These are phyloP conservation scores for Laterallus jamaicensis DNA, from an alignment of 2,113 vertebrate genomes.

Conservation along the genomic window DNA sequence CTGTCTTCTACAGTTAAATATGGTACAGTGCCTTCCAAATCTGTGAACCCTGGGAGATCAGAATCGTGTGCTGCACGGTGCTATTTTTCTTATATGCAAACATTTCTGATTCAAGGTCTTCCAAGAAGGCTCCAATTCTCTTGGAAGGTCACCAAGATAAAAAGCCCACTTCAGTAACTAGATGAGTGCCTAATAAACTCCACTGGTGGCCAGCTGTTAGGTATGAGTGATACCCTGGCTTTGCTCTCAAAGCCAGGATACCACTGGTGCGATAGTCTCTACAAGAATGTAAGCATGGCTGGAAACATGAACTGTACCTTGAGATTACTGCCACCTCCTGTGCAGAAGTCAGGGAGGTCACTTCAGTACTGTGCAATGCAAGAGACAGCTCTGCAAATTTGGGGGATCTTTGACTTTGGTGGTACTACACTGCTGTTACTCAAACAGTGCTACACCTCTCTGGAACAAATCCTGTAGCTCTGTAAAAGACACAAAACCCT, in stretches of 20 bases:
- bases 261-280: rapidly evolving
- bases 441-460: rapidly evolving
- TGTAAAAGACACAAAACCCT: not conserved
- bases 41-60: not conserved
- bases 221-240: not conserved
- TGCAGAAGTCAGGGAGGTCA: not conserved
- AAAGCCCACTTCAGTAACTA: not conserved
- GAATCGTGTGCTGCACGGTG: not conserved
- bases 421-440: not conserved
- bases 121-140: not conserved
- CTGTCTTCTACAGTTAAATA: constrained; percentile 29
- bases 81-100: not conserved
- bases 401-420: not conserved
- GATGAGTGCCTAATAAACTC: not conserved
- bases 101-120: constrained; percentile 25
- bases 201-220: not conserved
- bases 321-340: not conserved
- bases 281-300: not conserved
- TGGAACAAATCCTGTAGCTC: not conserved
- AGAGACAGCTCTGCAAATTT: not conserved
- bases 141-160: constrained; percentile 42
- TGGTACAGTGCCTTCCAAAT: not conserved
- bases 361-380: not conserved
- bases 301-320: not conserved
- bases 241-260: not conserved